phyloP scores from a whole-genome alignment of 2,113 vertebrate species.

The Sapayoa aenigma region DNA sequence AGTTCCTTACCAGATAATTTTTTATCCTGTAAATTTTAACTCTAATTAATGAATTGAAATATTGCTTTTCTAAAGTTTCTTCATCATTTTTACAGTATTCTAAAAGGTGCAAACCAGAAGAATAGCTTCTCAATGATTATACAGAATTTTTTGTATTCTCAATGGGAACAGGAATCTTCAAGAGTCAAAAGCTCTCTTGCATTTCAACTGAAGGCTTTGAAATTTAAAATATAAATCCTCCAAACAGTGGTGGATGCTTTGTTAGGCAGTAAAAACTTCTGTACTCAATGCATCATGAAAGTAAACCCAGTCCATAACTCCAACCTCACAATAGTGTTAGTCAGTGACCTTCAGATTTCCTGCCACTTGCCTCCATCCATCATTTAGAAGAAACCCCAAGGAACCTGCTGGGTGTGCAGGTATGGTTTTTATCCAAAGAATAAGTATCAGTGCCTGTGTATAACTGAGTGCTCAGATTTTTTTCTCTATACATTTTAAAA shows the following conservation, averaged over 20 bases:
- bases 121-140: background rate
- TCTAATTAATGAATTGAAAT: background rate
- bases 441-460: background rate
- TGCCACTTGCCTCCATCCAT: background rate
- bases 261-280: background rate
- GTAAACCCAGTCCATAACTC: background rate
- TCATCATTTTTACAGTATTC: background rate
- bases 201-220: conserved; percentile 16
- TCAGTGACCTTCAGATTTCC: background rate
- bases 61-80: background rate
- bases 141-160: background rate
- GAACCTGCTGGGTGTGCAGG: background rate
- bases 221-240: conserved; percentile 26
- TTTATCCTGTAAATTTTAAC: background rate
- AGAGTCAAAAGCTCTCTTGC: background rate
- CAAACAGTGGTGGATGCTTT: background rate
- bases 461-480: rapidly evolving
- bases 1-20: background rate
- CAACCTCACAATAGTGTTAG: background rate
- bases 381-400: background rate
- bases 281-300: background rate
- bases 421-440: background rate
- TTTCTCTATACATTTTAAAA: background rate
- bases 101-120: background rate
- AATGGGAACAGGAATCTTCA: background rate